A percentile compares a stretch with the other conserved stretches of the same genome.
Evolutionary conservation across 2,888 invertebrate genomes (phyloP).

Genomic region (Nesidiocoris tenuis): DNA sequence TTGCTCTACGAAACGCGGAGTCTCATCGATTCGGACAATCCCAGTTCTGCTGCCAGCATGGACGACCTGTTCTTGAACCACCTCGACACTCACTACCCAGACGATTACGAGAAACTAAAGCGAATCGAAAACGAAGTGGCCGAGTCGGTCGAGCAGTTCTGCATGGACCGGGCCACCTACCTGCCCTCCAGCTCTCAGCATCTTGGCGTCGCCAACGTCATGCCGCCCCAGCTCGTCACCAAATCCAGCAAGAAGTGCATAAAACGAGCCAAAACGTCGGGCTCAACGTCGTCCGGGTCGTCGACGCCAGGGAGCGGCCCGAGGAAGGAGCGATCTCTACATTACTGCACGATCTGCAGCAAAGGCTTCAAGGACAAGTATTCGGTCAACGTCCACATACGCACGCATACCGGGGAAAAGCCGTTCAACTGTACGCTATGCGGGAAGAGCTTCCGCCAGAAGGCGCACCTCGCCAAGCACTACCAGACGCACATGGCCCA

Average conservation of each 20-base stretch:
- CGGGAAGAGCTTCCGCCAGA: constrained; percentile 88
- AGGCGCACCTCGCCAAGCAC: constrained; percentile 88
- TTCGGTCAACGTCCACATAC: constrained; percentile 94
- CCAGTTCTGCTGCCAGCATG: constrained; percentile 63
- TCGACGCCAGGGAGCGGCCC: constrained; percentile 53
- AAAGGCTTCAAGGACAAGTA: constrained; percentile 95
- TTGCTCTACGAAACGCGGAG: constrained; percentile 53
- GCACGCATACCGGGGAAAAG: constrained; percentile 97
- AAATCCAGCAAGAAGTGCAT: constrained; percentile 62
- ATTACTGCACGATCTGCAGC: constrained; percentile 90
- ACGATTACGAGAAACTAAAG: constrained; percentile 82
- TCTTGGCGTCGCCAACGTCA: constrained; percentile 60
- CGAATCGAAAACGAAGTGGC: constrained; percentile 80
- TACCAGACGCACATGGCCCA: constrained; percentile 90
- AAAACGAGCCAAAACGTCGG: constrained; percentile 56
- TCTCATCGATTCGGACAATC: constrained; percentile 58
- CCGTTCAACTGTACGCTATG: constrained; percentile 94
- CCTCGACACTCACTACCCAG: constrained; percentile 66
- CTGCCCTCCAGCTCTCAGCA: constrained; percentile 57
- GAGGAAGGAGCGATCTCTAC: constrained; percentile 76
- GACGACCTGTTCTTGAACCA: constrained; percentile 71
- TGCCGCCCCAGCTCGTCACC: constrained; percentile 35
- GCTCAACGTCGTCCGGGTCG: constrained; percentile 56
- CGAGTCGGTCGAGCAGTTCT: constrained; percentile 65
- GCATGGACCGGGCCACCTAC: constrained; percentile 56